A percentile compares a stretch with the other conserved stretches of the same genome.
Evolutionary conservation across 1,140 invertebrate species (phyloP).

Genomic region (Dolichoris vasculosae): DNA sequence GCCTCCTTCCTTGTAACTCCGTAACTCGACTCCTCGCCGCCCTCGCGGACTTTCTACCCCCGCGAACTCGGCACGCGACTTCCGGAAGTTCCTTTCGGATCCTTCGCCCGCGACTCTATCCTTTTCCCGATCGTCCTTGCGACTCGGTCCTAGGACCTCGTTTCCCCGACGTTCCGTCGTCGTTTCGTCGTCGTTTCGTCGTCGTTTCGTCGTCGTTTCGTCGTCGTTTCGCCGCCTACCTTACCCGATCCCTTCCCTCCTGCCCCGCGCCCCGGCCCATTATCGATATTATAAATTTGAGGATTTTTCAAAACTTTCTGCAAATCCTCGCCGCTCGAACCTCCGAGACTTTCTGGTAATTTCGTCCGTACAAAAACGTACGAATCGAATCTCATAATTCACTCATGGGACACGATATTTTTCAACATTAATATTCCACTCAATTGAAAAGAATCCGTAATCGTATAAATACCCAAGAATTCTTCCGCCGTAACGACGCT

Average conservation of each 20-base stretch:
- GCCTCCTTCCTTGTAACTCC: neutral
- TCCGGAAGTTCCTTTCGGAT: too few relatives aligned
- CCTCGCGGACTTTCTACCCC: neutral
- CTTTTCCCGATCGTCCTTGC: neutral
- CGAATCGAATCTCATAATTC: slow-evolving; percentile 21
- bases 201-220: too few relatives aligned
- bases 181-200: too few relatives aligned
- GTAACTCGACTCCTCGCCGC: neutral
- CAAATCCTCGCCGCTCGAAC: neutral
- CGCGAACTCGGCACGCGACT: neutral
- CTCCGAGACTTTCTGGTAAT: neutral
- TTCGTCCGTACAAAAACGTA: neutral
- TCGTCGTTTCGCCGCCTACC: neutral
- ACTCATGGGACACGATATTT: slow-evolving; percentile 13
- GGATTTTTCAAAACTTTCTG: slow-evolving; percentile 2
- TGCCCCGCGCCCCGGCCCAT: neutral
- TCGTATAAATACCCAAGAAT: neutral
- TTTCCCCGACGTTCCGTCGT: too few relatives aligned
- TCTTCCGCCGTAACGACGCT: neutral
- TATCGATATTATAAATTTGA: slow-evolving; percentile 11
- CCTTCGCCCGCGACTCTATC: too few relatives aligned
- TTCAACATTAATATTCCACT: slow-evolving; percentile 17
- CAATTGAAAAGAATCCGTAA: slow-evolving; percentile 28
- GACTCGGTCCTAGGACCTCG: neutral
- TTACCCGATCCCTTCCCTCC: neutral